Evolutionary conservation across 35 echinoderm and acorn worm species (phyloP), one percentile per base, ranked within the genome.

Genomic region (Apostichopus japonicus): DNA sequence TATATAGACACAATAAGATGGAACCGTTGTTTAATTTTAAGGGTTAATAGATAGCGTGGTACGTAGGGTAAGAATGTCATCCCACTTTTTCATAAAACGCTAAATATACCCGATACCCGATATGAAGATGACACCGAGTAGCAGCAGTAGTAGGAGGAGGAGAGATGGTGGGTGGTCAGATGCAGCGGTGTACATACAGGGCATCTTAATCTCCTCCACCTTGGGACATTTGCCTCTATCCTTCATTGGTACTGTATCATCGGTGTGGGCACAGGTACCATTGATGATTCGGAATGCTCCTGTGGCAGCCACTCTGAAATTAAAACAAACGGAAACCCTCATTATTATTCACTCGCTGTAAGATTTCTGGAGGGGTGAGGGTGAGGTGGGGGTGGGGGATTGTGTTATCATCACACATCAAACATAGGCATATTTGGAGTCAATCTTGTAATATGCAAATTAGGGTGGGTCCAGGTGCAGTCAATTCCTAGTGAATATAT

Each of bases 201-300:
- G 53, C 51, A 98, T 94, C 7, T 88, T 79, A 27, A 93, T 92
- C 57, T 98, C 93, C 6, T 90, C 92, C 2, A 96, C 92, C 13
- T 73, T 78, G 15, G 97, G 95, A 73, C 97, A 99, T 53, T 95
- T 96, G 24, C 94, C 92, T 56, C 93, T 87, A 5, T 87, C 84
- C 1, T 90, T 95, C 67, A 99, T 67, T 52, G 95, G 91, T 57
- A 86, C 62, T 14, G 92, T 91, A 59, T 95, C 95, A 89, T 99
- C 97, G 10, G 72, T 95, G 93, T 99, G 97, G 14, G 93, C 97
- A 82, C 97, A 99, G 6, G 97, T 96, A 14, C 97, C 97, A 67
- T 99, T 99, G 90, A 99, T 95, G 77, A 99, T 99, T 0, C 97
- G 79, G 94, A 99, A 99, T 19, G 97, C 97, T 44, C 97, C 97